Evolutionary conservation across 2,797 vertebrate genomes (phyloP).

Genomic region (Brachyalestes nurse): DNA sequence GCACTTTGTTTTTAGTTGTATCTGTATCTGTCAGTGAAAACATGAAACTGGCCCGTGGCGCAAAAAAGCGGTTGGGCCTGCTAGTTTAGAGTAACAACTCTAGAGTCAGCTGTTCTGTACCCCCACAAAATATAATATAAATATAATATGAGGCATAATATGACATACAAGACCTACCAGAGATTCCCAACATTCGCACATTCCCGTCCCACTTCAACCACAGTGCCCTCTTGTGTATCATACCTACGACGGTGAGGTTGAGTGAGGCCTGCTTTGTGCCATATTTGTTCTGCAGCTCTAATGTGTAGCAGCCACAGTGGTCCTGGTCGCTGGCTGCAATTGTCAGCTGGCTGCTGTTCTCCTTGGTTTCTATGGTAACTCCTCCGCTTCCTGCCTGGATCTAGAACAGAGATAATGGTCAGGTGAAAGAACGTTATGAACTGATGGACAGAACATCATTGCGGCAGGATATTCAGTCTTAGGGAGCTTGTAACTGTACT

Average conservation of each 20-base stretch:
- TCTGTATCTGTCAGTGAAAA: too few species aligned
- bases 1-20: too few species aligned
- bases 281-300: slow-evolving; percentile 89
- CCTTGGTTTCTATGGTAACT: slow-evolving; percentile 84
- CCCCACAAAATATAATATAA: background rate
- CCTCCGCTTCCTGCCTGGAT: slow-evolving; percentile 84
- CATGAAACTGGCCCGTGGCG: too few species aligned
- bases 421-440: background rate
- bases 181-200: too few species aligned
- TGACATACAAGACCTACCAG: too few species aligned
- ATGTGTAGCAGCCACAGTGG: slow-evolving; percentile 93
- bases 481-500: background rate
- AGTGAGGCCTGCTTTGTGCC: slow-evolving; percentile 91
- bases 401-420: slow-evolving; percentile 66
- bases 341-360: slow-evolving; percentile 88
- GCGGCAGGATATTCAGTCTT: background rate
- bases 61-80: too few species aligned
- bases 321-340: slow-evolving; percentile 91
- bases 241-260: slow-evolving; percentile 97
- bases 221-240: slow-evolving; percentile 24
- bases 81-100: too few species aligned
- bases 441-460: background rate
- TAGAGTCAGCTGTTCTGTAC: too few species aligned
- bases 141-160: too few species aligned
- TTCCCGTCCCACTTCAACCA: background rate